phyloP scores from a whole-genome alignment of 2,113 vertebrate species.

The Erythrocercus mccallii region DNA sequence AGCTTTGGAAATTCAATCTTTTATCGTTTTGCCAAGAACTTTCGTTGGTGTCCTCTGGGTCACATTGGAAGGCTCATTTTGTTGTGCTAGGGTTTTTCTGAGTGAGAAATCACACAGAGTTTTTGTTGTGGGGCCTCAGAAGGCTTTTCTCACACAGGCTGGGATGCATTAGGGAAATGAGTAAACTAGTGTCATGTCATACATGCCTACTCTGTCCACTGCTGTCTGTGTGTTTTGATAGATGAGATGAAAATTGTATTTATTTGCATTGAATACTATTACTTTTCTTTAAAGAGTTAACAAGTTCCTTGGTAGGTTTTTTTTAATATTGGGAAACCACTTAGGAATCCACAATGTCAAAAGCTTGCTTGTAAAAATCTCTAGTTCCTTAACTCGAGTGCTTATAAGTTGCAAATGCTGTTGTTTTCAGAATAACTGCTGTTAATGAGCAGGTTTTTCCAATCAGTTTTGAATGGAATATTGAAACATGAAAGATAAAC shows the following conservation, averaged over 20 bases:
- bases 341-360: not conserved
- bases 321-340: not conserved
- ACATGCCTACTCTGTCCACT: not conserved
- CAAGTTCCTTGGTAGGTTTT: not conserved
- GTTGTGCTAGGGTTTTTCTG: not conserved
- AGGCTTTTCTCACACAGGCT: not conserved
- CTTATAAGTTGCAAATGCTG: not conserved
- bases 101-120: not conserved
- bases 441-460: not conserved
- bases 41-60: conserved; percentile 42
- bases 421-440: not conserved
- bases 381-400: not conserved
- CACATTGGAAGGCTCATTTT: conserved; percentile 12
- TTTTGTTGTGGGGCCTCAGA: conserved; percentile 13
- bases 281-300: not conserved
- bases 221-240: not conserved
- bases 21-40: conserved; percentile 17
- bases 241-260: not conserved
- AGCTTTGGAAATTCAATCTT: conserved; percentile 38
- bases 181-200: not conserved
- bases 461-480: not conserved
- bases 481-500: not conserved
- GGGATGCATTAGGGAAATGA: not conserved
- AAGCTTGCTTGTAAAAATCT: not conserved
- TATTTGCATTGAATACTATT: not conserved